These are phyloP conservation scores for Hyppa rectilinea DNA, from an alignment of 2,888 invertebrate genomes.

Conservation along the genomic window DNA sequence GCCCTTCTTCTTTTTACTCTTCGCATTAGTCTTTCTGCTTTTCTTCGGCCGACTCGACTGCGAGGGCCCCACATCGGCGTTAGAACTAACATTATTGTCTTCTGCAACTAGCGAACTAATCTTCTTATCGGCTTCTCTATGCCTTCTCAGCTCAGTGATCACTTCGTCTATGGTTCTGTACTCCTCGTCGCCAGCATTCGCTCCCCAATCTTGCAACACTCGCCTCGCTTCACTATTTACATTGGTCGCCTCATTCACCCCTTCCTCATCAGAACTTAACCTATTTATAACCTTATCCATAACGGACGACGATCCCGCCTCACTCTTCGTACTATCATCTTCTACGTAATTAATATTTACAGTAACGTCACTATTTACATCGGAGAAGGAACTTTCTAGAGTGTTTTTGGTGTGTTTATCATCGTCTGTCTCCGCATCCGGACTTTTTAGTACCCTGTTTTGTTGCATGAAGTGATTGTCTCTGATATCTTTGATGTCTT, in stretches of 20 bases:
- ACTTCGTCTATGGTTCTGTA: slow-evolving; percentile 82
- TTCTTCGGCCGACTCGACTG: slow-evolving; percentile 77
- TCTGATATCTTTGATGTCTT: slow-evolving; percentile 73
- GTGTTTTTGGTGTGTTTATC: slow-evolving; percentile 68
- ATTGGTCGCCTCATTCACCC: slow-evolving; percentile 71
- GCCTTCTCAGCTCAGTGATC: slow-evolving; percentile 80
- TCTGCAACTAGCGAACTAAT: slow-evolving; percentile 72
- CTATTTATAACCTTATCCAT: slow-evolving; percentile 75
- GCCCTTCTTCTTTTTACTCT: slow-evolving; percentile 82
- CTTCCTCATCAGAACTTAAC: slow-evolving; percentile 77
- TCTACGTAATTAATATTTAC: slow-evolving; percentile 85
- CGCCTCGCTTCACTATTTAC: slow-evolving; percentile 70
- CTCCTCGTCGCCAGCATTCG: slow-evolving; percentile 75
- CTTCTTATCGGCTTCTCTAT: slow-evolving; percentile 76
- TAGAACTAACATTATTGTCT: slow-evolving; percentile 67
- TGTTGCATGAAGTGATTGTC: slow-evolving; percentile 83
- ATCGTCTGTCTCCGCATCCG: slow-evolving; percentile 71
- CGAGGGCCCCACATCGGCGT: slow-evolving; percentile 67
- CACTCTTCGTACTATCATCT: slow-evolving; percentile 81
- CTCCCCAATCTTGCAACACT: slow-evolving; percentile 77
- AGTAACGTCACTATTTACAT: slow-evolving; percentile 72
- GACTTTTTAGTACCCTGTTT: slow-evolving; percentile 85
- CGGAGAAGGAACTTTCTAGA: slow-evolving; percentile 83
- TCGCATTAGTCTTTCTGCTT: slow-evolving; percentile 74
- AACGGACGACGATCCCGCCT: slow-evolving; percentile 81